phyloP scores from a whole-genome alignment of 2,797 vertebrate species.

The Pagetopsis macropterus region DNA sequence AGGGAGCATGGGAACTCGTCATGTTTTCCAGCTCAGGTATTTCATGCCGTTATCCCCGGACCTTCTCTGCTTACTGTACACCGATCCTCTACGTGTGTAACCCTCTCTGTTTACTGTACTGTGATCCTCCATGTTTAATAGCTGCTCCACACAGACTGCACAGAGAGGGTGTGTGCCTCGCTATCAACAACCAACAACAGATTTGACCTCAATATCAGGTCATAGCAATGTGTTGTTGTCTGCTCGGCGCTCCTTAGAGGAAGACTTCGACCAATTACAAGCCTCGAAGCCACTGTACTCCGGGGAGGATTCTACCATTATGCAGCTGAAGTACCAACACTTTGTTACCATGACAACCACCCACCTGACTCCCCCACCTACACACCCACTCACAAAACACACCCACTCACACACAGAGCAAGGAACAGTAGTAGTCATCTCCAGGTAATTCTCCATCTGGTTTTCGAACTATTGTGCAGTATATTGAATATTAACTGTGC shows the following conservation, averaged over 20 bases:
- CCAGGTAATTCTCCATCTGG: conserved; percentile 15
- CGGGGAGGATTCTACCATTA: conserved; percentile 69
- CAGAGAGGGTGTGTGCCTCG: neutral
- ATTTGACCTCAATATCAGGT: conserved; percentile 42
- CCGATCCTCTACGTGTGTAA: conserved; percentile 14
- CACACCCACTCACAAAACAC: conserved; percentile 52
- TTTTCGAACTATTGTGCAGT: neutral
- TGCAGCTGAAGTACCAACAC: conserved; percentile 76
- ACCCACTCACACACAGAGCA: conserved; percentile 11
- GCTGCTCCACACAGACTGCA: conserved; percentile 3
- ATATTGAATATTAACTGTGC: neutral
- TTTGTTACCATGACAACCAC: conserved; percentile 73
- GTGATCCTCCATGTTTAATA: conserved; percentile 37
- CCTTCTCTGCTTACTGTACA: conserved; percentile 40
- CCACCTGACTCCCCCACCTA: conserved; percentile 22
- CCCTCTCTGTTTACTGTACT: conserved; percentile 31
- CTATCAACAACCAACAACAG: conserved; percentile 5
- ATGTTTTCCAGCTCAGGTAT: conserved; percentile 27
- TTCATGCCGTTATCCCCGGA: neutral
- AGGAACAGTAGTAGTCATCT: conserved; percentile 1
- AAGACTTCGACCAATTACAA: conserved; percentile 70
- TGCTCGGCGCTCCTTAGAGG: conserved; percentile 39
- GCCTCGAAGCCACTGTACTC: conserved; percentile 61
- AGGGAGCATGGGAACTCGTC: neutral
- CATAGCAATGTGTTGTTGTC: conserved; percentile 39